Percentiles rank a stretch among this genome's conserved stretches.
Conservation (phyloP, 2,797 vertebrate species). For the Echiichthys vipera region DNA sequence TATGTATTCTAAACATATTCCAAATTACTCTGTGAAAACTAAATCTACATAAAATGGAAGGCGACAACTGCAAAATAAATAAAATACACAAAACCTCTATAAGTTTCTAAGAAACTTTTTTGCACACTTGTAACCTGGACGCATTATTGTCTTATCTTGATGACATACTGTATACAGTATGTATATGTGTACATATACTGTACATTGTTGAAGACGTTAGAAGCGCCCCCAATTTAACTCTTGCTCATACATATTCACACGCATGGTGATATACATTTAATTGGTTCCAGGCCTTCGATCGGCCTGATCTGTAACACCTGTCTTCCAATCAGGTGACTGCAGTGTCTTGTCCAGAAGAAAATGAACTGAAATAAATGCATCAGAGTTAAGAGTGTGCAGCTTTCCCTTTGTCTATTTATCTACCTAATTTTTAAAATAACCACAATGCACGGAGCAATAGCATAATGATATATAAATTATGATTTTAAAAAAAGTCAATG, state of each 20-base stretch:
- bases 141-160: no score
- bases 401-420: not conserved
- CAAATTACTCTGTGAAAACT: not conserved
- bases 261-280: not conserved
- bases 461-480: not conserved
- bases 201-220: no score
- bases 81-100: not conserved
- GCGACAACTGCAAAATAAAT: not conserved
- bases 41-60: not conserved
- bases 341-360: not conserved
- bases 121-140: no score
- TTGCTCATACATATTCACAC: no score
- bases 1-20: not conserved
- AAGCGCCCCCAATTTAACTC: no score
- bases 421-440: not conserved
- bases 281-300: not conserved
- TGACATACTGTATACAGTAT: no score
- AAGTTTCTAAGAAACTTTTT: not conserved
- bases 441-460: not conserved
- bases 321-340: no score
- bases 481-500: not conserved
- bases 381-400: not conserved
- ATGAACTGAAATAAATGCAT: not conserved
- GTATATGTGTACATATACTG: no score
- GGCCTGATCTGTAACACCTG: not conserved